Conservation (phyloP, 2,113 vertebrate genomes). For the Bolborhynchus lineola region DNA sequence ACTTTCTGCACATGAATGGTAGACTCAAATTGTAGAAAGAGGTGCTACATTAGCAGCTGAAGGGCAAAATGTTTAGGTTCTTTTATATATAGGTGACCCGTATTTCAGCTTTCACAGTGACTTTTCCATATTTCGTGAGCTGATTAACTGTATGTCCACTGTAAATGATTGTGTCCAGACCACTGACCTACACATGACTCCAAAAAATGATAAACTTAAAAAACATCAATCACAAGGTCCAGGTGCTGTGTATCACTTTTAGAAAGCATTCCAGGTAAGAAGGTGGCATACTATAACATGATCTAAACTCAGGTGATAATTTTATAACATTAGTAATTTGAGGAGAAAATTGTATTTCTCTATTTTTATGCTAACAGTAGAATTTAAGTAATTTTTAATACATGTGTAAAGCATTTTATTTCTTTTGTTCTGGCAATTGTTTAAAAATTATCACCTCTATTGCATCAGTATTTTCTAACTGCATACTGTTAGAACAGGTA, state of each 20-base stretch:
- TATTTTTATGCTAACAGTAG: background rate
- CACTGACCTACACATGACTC: constrained; percentile 25
- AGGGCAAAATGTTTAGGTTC: background rate
- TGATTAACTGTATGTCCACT: constrained; percentile 40
- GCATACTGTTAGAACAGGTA: background rate
- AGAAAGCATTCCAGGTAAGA: constrained; percentile 15
- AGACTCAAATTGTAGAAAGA: background rate
- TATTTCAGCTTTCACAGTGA: constrained; percentile 19
- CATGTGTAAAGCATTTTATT: background rate
- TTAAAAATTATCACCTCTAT: background rate
- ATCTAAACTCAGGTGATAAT: background rate
- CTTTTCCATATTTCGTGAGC: constrained; percentile 61
- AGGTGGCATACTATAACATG: constrained; percentile 12
- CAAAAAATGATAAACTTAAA: constrained; percentile 14
- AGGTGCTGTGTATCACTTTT: constrained; percentile 12
- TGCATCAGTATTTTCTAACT: background rate
- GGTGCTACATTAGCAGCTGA: background rate
- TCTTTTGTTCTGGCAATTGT: background rate
- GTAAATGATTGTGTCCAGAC: background rate
- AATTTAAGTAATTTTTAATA: background rate
- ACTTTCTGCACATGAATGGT: background rate
- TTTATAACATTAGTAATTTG: background rate
- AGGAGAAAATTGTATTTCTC: background rate
- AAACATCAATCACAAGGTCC: constrained; percentile 50
- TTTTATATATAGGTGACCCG: constrained; percentile 19